A percentile compares a stretch with the other conserved stretches of the same genome.
These are phyloP conservation scores for Crypturellus tataupa DNA, from an alignment of 2,797 vertebrate genomes.

Conservation along the genomic window DNA sequence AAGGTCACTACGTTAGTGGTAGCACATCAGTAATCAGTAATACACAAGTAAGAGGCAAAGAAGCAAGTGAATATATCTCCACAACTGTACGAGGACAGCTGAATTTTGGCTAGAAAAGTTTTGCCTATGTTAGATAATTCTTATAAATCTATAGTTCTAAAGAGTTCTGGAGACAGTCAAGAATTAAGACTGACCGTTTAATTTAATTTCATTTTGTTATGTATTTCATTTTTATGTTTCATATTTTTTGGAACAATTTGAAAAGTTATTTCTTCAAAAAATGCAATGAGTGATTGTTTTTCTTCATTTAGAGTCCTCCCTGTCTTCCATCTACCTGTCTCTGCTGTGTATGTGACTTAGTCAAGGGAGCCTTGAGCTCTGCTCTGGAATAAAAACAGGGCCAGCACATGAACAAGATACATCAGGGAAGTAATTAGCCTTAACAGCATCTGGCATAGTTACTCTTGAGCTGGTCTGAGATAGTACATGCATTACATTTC, in stretches of 20 bases:
- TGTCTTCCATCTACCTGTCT: neutral
- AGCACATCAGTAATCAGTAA: neutral
- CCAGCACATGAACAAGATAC: neutral
- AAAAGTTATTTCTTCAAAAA: neutral
- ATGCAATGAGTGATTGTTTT: neutral
- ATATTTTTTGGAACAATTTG: neutral
- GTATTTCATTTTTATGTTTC: neutral
- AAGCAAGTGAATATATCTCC: neutral
- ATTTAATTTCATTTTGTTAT: neutral
- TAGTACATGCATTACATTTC: neutral
- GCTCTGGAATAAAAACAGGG: neutral
- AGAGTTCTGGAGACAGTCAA: neutral
- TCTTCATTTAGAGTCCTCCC: neutral
- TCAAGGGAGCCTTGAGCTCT: constrained; percentile 22
- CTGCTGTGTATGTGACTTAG: constrained; percentile 11
- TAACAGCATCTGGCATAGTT: neutral
- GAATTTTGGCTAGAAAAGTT: neutral
- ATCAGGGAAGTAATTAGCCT: constrained; percentile 25
- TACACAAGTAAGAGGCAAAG: neutral
- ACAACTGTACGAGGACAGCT: neutral
- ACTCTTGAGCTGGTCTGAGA: neutral
- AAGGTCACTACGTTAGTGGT: neutral
- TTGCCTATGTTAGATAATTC: neutral
- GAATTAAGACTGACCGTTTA: neutral
- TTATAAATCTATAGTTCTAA: neutral